Conservation (phyloP, 2,113 vertebrate species). For the Chaetura pelagica region DNA sequence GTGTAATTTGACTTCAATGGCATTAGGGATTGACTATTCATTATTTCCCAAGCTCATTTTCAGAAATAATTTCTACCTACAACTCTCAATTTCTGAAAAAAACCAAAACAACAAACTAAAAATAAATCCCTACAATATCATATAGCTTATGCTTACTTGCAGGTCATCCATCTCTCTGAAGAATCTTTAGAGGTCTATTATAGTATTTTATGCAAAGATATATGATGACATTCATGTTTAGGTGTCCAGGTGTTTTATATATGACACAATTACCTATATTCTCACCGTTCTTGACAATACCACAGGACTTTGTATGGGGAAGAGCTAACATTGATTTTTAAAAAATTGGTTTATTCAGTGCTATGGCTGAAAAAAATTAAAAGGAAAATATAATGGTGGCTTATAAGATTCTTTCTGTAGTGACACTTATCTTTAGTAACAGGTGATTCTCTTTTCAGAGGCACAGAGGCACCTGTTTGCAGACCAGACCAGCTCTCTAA, state of each 20-base stretch:
- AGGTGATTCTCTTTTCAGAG: no score
- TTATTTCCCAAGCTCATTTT: not conserved
- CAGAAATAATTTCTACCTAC: not conserved
- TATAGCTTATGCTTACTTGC: not conserved
- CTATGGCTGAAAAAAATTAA: no score
- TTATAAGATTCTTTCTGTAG: no score
- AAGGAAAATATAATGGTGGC: no score
- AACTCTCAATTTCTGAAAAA: not conserved
- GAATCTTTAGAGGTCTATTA: not conserved
- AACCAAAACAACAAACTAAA: not conserved
- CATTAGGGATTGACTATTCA: not conserved
- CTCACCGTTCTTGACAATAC: not conserved
- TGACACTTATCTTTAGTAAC: no score
- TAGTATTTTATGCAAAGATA: not conserved
- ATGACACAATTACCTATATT: not conserved
- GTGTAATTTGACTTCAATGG: not conserved
- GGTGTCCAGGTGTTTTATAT: not conserved
- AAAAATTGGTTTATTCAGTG: no score
- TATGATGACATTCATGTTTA: not conserved
- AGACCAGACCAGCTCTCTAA: no score
- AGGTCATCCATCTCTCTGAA: not conserved
- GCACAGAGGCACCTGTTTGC: no score
- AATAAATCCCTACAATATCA: not conserved
- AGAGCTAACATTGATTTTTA: not conserved
- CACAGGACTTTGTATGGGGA: not conserved